Conservation (phyloP, 2,797 vertebrate genomes). For the Aulostomus chinensis region DNA sequence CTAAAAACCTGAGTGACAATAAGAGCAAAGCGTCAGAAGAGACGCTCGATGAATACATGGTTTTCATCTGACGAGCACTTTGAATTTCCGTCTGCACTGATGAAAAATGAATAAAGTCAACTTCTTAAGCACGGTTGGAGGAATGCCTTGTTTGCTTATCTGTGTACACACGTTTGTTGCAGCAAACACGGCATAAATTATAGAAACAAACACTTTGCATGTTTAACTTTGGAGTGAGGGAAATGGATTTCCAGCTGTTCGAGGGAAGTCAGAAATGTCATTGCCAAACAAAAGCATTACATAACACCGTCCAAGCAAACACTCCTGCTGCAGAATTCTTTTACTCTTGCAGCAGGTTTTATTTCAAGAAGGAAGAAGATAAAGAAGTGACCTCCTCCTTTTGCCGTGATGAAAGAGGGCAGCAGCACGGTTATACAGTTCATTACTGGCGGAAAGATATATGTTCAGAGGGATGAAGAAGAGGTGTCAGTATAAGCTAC, state of each 20-base stretch:
- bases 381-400: too few relatives aligned
- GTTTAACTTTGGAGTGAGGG: constrained; percentile 44
- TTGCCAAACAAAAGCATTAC: constrained; percentile 36
- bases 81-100: constrained; percentile 27
- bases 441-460: too few relatives aligned
- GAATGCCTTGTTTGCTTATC: constrained; percentile 43
- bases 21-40: constrained; percentile 17
- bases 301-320: constrained; percentile 26
- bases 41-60: constrained; percentile 3
- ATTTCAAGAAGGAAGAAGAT: too few relatives aligned
- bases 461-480: too few relatives aligned
- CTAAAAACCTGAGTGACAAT: neutral
- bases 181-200: constrained; percentile 60
- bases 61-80: constrained; percentile 27
- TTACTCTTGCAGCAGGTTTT: too few relatives aligned
- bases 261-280: constrained; percentile 37
- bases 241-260: constrained; percentile 56
- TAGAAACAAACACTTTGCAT: constrained; percentile 57
- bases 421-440: too few relatives aligned
- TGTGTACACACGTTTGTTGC: constrained; percentile 35
- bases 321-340: constrained; percentile 28
- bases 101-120: constrained; percentile 44
- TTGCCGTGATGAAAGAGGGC: too few relatives aligned
- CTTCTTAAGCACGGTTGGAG: constrained; percentile 22
- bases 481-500: too few relatives aligned